Conservation (phyloP, 2,888 invertebrate species). For the Incurvaria masculella region DNA sequence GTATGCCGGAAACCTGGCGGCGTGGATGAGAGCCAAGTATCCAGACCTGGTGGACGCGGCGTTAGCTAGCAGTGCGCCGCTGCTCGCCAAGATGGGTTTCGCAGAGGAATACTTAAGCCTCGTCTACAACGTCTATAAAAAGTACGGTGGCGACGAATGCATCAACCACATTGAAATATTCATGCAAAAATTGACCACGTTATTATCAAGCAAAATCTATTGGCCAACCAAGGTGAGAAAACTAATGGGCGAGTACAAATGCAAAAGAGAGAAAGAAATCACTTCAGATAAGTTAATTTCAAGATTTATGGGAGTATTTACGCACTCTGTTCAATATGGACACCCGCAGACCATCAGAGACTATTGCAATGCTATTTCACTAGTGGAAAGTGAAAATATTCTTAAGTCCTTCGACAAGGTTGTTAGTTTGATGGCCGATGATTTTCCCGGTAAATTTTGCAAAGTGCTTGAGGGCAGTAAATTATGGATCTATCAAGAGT, state of each 20-base stretch:
- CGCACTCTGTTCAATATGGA: constrained; percentile 23
- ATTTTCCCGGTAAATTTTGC: constrained; percentile 25
- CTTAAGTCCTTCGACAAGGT: constrained; percentile 23
- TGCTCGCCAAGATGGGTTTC: constrained; percentile 39
- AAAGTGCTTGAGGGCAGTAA: constrained; percentile 21
- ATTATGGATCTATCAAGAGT: constrained; percentile 70
- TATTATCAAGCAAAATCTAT: constrained; percentile 31
- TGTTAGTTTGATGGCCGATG: constrained; percentile 23
- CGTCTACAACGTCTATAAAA: constrained; percentile 34
- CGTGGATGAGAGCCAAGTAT: constrained; percentile 38
- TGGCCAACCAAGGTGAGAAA: constrained; percentile 27
- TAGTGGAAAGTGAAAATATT: constrained; percentile 29
- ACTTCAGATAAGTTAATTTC: constrained; percentile 33
- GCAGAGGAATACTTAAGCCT: constrained; percentile 40
- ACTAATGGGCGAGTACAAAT: constrained; percentile 26
- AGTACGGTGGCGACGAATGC: constrained; percentile 31
- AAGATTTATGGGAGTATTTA: constrained; percentile 29
- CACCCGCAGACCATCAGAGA: constrained; percentile 10
- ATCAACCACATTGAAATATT: constrained; percentile 30
- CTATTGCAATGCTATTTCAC: constrained; percentile 22
- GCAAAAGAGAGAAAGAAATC: constrained; percentile 33
- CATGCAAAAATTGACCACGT: constrained; percentile 26
- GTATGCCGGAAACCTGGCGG: constrained; percentile 42
- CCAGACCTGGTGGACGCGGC: constrained; percentile 39
- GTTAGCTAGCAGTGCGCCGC: constrained; percentile 43